Conservation (phyloP, 2,888 invertebrate genomes). For the Halictus ligatus region DNA sequence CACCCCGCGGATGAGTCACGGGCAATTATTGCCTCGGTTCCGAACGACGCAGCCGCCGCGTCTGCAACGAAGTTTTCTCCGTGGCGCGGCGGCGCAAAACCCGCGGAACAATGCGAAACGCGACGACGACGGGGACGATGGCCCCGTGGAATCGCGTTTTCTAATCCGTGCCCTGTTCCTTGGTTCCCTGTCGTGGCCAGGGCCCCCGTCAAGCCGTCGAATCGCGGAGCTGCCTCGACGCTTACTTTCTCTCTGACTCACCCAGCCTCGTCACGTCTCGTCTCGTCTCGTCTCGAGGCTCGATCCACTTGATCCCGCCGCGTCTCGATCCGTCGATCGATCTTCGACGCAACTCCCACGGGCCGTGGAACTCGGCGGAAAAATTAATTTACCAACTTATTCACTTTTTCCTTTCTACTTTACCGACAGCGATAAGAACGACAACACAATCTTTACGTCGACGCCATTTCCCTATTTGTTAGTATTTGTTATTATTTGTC, state of each 20-base stretch:
- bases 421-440: not conserved
- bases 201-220: conserved; percentile 73
- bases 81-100: conserved; percentile 17
- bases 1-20: conserved; percentile 31
- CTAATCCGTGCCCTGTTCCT: conserved; percentile 54
- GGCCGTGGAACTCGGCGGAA: not conserved
- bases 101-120: conserved; percentile 41
- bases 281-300: conserved; percentile 50
- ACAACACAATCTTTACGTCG: too few species aligned
- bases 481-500: too few species aligned
- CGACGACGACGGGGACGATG: conserved; percentile 49
- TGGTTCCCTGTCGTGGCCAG: conserved; percentile 50
- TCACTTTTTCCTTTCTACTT: not conserved
- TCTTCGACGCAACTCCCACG: not conserved
- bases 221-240: conserved; percentile 70
- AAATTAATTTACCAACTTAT: not conserved
- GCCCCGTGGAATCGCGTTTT: conserved; percentile 65
- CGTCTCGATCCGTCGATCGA: not conserved
- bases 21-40: conserved; percentile 22
- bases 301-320: conserved; percentile 68
- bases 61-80: conserved; percentile 28
- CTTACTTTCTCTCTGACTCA: conserved; percentile 80
- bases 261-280: conserved; percentile 62
- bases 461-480: too few species aligned
- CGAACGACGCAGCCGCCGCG: conserved; percentile 11